Conservation (phyloP, 2,888 invertebrate genomes). For the Torymus texanus region DNA sequence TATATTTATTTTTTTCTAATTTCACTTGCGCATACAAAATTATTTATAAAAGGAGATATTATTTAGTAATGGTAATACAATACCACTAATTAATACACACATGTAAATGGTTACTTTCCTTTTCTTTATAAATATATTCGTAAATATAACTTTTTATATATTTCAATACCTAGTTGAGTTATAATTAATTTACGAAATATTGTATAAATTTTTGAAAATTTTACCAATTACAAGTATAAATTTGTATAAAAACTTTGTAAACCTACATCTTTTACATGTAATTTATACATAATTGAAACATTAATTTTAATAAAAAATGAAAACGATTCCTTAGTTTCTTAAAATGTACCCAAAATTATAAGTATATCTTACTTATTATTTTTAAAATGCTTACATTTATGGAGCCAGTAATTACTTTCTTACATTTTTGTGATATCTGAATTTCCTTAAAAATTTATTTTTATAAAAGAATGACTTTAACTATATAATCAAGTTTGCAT, state of each 20-base stretch:
- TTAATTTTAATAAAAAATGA: conserved; percentile 28
- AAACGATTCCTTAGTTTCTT: conserved; percentile 5
- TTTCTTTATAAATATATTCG: conserved; percentile 26
- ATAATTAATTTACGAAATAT: conserved; percentile 25
- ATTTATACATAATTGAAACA: neutral
- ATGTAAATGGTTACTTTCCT: conserved; percentile 9
- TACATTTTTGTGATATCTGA: conserved; percentile 5
- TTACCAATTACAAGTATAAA: conserved; percentile 14
- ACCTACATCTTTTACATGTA: conserved; percentile 21
- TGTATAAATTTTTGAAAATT: conserved; percentile 27
- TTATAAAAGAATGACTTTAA: too few species aligned
- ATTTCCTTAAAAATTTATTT: conserved; percentile 1
- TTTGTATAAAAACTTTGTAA: conserved; percentile 41
- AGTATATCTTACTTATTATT: neutral
- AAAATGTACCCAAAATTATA: conserved; percentile 13
- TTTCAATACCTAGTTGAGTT: conserved; percentile 22
- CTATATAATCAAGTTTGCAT: conserved; percentile 31
- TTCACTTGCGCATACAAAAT: conserved; percentile 28
- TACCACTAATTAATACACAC: conserved; percentile 10
- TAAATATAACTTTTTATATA: conserved; percentile 20
- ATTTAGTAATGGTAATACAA: conserved; percentile 23
- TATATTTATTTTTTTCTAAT: conserved; percentile 25
- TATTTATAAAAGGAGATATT: conserved; percentile 32
- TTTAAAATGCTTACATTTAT: conserved; percentile 25
- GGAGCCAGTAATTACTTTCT: conserved; percentile 15